A percentile compares a stretch with the other conserved stretches of the same genome.
phyloP scores from a whole-genome alignment of 2,888 invertebrate species.

The Chloroclysta siterata region DNA sequence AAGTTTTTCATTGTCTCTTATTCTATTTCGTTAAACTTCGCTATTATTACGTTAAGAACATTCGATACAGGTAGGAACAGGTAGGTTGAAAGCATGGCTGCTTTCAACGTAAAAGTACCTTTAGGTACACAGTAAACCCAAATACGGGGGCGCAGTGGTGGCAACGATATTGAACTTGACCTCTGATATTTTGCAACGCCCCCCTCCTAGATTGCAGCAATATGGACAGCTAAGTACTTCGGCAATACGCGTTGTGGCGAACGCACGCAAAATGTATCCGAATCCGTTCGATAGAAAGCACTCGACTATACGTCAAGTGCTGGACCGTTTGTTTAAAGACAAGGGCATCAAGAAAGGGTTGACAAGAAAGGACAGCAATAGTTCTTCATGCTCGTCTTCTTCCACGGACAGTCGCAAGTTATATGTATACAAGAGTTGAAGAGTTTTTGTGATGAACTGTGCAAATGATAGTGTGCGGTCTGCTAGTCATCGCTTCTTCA shows the following conservation, averaged over 20 bases:
- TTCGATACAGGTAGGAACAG: too few species aligned
- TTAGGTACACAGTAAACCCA: background rate
- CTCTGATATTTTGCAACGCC: conserved; percentile 53
- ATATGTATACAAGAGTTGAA: conserved; percentile 49
- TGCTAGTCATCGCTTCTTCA: conserved; percentile 49
- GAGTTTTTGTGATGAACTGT: conserved; percentile 43
- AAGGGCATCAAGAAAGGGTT: conserved; percentile 50
- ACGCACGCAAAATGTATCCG: conserved; percentile 85
- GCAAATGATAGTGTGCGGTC: conserved; percentile 46
- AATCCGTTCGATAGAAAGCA: conserved; percentile 89
- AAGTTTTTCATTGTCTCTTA: too few species aligned
- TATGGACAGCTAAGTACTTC: conserved; percentile 31
- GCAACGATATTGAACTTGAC: conserved; percentile 60
- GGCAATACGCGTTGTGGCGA: conserved; percentile 46
- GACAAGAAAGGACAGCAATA: conserved; percentile 62
- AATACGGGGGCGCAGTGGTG: background rate
- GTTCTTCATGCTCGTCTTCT: conserved; percentile 57
- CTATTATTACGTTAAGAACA: too few species aligned
- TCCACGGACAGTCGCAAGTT: conserved; percentile 48
- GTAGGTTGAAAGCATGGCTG: too few species aligned
- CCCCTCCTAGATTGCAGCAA: conserved; percentile 51
- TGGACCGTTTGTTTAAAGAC: conserved; percentile 85
- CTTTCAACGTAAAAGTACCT: background rate
- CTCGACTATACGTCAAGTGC: conserved; percentile 87
- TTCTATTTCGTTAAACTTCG: too few species aligned